phyloP scores from a whole-genome alignment of 1,140 invertebrate genomes.

The Ridgeia piscesae region DNA sequence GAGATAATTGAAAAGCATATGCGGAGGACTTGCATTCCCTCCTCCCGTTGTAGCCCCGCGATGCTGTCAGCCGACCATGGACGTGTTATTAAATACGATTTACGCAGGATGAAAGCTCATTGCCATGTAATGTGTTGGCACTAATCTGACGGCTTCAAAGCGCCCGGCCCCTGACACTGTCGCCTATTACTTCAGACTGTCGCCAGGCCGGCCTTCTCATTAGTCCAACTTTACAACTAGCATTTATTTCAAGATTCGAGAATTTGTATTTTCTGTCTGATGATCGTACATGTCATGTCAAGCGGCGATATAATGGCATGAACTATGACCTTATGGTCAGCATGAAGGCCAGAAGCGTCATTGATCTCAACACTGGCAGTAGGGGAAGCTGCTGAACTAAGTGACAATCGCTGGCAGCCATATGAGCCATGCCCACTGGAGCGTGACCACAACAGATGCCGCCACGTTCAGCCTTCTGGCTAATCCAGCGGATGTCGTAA shows the following conservation, averaged over 20 bases:
- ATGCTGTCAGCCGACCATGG: background rate
- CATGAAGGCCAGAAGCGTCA: background rate
- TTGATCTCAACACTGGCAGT: background rate
- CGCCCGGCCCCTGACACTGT: background rate
- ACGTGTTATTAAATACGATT: background rate
- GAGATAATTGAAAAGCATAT: slow-evolving; percentile 6
- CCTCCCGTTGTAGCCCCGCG: background rate
- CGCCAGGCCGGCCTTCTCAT: background rate
- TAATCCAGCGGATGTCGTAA: background rate
- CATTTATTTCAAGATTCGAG: background rate
- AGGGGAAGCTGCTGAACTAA: background rate
- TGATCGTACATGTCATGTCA: background rate
- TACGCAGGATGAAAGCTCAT: background rate
- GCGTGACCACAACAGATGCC: background rate
- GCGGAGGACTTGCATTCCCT: background rate
- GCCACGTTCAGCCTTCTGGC: background rate
- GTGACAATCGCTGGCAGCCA: background rate
- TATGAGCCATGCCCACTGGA: background rate
- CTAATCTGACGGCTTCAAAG: background rate
- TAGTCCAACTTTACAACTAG: background rate
- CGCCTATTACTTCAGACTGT: background rate
- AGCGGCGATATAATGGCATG: too few species aligned
- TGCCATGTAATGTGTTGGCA: background rate
- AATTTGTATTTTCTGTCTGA: background rate
- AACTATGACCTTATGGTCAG: too few species aligned